Evolutionary conservation across 2,113 vertebrate genomes (phyloP), one percentile per base, ranked within the genome.

Genomic region (Chiloscyllium plagiosum): DNA sequence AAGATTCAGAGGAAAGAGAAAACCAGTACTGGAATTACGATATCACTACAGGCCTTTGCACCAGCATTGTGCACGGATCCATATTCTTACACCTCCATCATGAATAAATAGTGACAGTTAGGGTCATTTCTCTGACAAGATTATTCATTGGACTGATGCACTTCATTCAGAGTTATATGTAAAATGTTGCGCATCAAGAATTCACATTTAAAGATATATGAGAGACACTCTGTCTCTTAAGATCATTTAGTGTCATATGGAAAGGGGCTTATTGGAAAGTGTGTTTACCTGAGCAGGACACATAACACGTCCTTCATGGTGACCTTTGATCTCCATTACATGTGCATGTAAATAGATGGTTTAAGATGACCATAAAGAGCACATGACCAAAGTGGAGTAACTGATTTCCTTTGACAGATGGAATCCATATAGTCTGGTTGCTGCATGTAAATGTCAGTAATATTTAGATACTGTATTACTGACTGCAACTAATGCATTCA

Each of bases 61-160:
- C 56, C 86, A 89, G 8, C 12, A 33, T 61, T 61, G 50, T 90
- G 94, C 69, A 52, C 8, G 42, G 68, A 70, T 72, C 42, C 37
- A 50, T 72, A 52, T 33, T 72, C 47, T 95, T 50, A 95, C 69
- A 95, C 72, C 50, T 50, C 37, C 0, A 95, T 76, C 66, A 52
- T 17, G 94, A 76, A 95, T 95, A 76, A 52, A 52, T 33, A 72
- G 94, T 95, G 94, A 72, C 94, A 95, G 94, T 70, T 26, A 1
- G 26, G 94, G 69, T 95, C 69, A 95, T 52, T 95, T 76, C 33
- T 72, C 24, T 95, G 94, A 95, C 94, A 95, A 50, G 42, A 95
- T 37, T 29, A 52, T 50, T 72, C 94, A 95, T 76, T 95, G 94
- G 47, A 95, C 12, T 70, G 72, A 95, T 95, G 94, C 26, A 22